phyloP scores from a whole-genome alignment of 1,140 invertebrate species.

The Drosophila teissieri region DNA sequence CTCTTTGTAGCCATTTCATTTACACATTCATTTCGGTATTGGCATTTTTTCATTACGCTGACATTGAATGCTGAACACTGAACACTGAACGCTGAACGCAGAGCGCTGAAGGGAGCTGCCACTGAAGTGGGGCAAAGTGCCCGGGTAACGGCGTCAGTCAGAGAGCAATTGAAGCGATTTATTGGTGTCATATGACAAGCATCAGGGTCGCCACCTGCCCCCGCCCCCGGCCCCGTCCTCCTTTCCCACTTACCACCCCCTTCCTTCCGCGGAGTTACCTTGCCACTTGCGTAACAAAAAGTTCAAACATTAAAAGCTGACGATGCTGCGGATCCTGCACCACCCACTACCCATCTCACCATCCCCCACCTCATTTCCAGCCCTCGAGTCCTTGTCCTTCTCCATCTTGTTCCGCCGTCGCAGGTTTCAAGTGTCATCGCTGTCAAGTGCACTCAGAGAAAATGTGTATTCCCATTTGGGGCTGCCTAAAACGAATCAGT shows the following conservation, averaged over 20 bases:
- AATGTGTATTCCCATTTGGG: neutral
- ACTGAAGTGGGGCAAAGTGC: conserved; percentile 20
- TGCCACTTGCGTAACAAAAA: conserved; percentile 73
- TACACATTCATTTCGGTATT: conserved; percentile 80
- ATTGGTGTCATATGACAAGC: conserved; percentile 84
- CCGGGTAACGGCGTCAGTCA: conserved; percentile 71
- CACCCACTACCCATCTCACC: neutral
- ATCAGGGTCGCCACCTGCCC: conserved; percentile 35
- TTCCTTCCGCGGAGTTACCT: neutral
- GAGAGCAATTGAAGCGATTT: conserved; percentile 84
- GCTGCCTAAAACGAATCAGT: neutral
- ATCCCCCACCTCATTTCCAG: conserved; percentile 12
- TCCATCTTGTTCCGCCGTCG: conserved; percentile 37
- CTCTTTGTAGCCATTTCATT: conserved; percentile 65
- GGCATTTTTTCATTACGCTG: conserved; percentile 79
- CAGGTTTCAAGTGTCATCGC: conserved; percentile 71
- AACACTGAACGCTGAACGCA: conserved; percentile 66
- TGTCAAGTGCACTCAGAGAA: conserved; percentile 24
- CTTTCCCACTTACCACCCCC: neutral
- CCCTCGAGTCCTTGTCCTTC: conserved; percentile 18
- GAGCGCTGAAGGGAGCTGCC: conserved; percentile 41
- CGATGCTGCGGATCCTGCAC: conserved; percentile 38
- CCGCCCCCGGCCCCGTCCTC: neutral
- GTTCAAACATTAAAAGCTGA: conserved; percentile 78
- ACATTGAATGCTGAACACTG: conserved; percentile 67